phyloP scores from a whole-genome alignment of 2,797 vertebrate genomes.

The Enteromius thamalakanensis region DNA sequence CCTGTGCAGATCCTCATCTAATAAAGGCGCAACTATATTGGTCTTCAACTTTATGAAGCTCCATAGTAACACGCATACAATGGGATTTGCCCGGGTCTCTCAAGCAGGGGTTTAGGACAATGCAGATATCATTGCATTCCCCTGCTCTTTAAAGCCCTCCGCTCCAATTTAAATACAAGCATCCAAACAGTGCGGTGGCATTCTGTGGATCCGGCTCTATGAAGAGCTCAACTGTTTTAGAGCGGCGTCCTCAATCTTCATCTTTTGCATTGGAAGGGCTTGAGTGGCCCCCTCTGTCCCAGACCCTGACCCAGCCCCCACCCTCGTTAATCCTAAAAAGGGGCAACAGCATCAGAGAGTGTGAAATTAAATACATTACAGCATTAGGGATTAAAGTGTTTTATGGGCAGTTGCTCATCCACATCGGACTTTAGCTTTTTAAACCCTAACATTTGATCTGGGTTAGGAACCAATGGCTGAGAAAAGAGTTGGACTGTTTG shows the following conservation, averaged over 20 bases:
- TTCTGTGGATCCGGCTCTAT: conserved; percentile 64
- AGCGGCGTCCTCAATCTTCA: conserved; percentile 73
- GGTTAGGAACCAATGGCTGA: conserved; percentile 79
- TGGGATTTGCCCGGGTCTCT: conserved; percentile 82
- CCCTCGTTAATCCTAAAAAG: conserved; percentile 86
- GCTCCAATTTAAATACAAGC: conserved; percentile 80
- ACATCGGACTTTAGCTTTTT: conserved; percentile 92
- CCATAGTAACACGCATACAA: conserved; percentile 77
- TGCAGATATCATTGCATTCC: conserved; percentile 78
- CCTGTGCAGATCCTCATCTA: conserved; percentile 79
- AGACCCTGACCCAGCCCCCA: conserved; percentile 55
- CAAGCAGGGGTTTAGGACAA: conserved; percentile 71
- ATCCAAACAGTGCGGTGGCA: conserved; percentile 77
- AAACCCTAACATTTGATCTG: conserved; percentile 93
- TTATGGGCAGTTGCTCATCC: conserved; percentile 96
- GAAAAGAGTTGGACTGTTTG: conserved; percentile 76
- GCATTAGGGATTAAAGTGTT: conserved; percentile 90
- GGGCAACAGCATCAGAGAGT: conserved; percentile 88
- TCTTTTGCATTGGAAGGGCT: conserved; percentile 67
- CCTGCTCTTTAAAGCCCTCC: conserved; percentile 71
- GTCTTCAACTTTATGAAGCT: conserved; percentile 81
- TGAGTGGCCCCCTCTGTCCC: conserved; percentile 73
- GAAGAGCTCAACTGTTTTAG: conserved; percentile 60
- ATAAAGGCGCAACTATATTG: conserved; percentile 77
- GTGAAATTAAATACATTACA: conserved; percentile 98